phyloP scores from a whole-genome alignment of 1,140 invertebrate species.

The Hydropsyche tenuis region DNA sequence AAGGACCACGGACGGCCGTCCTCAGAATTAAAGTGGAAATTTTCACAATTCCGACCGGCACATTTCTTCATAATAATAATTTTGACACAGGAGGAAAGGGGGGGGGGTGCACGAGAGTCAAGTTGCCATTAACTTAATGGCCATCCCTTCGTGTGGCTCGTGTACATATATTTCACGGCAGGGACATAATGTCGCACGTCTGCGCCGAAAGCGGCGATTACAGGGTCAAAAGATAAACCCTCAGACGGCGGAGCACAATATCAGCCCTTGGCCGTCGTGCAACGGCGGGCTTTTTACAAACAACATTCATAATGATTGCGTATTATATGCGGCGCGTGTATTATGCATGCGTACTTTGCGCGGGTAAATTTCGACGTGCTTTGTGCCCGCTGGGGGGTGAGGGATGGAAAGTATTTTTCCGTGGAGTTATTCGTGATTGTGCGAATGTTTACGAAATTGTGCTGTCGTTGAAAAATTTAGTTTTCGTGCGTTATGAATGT shows the following conservation, averaged over 20 bases:
- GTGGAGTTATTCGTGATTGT: too few relatives aligned
- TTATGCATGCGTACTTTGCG: too few relatives aligned
- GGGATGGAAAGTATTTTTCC: too few relatives aligned
- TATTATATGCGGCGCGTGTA: neutral
- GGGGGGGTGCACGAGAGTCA: neutral
- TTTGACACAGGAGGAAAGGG: conserved; percentile 3
- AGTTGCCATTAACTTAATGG: conserved; percentile 36
- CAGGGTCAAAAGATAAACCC: conserved; percentile 19
- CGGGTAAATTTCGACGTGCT: too few relatives aligned
- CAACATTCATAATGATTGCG: neutral
- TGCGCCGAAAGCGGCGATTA: conserved; percentile 22
- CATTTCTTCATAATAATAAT: conserved; percentile 23
- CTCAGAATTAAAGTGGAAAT: conserved; percentile 4
- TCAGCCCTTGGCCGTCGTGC: neutral
- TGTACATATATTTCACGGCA: conserved; percentile 17
- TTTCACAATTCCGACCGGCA: neutral
- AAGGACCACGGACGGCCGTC: neutral
- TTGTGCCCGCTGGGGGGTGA: too few relatives aligned
- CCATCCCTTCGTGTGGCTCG: conserved; percentile 6
- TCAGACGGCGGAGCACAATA: neutral
- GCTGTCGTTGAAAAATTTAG: too few relatives aligned
- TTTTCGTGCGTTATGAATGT: too few relatives aligned
- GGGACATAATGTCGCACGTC: conserved; percentile 25
- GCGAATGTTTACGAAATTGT: too few relatives aligned
- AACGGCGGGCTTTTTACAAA: neutral